Evolutionary conservation across 2,797 vertebrate genomes (phyloP).

Genomic region (Jordanella pulchra): DNA sequence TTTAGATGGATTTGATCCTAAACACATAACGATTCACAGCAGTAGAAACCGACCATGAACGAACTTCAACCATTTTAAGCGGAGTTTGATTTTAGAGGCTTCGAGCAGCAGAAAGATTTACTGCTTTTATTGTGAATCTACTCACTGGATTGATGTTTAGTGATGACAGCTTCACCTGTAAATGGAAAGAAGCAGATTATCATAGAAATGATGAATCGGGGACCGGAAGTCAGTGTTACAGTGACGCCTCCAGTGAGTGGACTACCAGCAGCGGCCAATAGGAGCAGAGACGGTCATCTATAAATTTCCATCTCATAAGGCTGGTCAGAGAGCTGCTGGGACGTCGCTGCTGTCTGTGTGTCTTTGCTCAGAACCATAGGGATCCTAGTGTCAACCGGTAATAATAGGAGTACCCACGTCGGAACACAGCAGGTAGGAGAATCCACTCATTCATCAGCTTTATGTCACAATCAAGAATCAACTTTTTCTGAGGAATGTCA

Average conservation of each 20-base stretch:
- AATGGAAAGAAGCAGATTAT: not conserved
- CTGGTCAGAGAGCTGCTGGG: constrained; percentile 44
- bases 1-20: not conserved
- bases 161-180: too few species aligned
- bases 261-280: constrained; percentile 87
- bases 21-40: not conserved
- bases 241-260: constrained; percentile 85
- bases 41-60: not conserved
- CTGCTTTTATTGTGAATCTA: too few species aligned
- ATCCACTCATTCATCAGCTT: not conserved
- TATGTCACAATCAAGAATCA: not conserved
- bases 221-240: not conserved
- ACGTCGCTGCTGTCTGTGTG: constrained; percentile 26
- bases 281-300: constrained; percentile 45
- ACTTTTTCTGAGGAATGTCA: not conserved
- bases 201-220: not conserved
- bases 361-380: constrained; percentile 60
- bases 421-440: constrained; percentile 67
- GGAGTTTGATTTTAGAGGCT: not conserved
- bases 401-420: constrained; percentile 64
- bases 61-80: not conserved
- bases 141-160: too few species aligned
- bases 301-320: constrained; percentile 71
- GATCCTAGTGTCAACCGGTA: constrained; percentile 77
- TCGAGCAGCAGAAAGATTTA: too few species aligned